Percentiles rank a stretch among this genome's conserved stretches.
These are phyloP conservation scores for Leptinotarsa undecemlineata DNA, from an alignment of 1,140 invertebrate genomes.

Conservation along the genomic window DNA sequence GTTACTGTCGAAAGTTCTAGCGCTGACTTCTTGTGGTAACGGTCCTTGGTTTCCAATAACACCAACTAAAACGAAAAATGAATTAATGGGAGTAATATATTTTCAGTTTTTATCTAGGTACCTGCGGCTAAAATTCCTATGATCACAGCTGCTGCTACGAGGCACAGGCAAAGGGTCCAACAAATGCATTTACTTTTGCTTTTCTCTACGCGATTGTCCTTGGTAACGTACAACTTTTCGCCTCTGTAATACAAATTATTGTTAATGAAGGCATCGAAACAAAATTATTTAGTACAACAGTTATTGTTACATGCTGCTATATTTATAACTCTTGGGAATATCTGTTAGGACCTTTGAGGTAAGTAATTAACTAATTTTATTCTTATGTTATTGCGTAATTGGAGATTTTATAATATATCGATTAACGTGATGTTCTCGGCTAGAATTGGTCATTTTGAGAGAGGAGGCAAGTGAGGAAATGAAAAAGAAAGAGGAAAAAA, in stretches of 20 bases:
- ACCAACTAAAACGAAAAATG: slow-evolving; percentile 56
- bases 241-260: slow-evolving; percentile 64
- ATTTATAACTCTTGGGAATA: no score
- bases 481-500: no score
- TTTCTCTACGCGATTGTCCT: slow-evolving; percentile 72
- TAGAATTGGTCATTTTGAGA: no score
- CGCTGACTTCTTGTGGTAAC: slow-evolving; percentile 47
- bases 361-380: no score
- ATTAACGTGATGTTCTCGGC: no score
- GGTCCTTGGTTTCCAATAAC: slow-evolving; percentile 61
- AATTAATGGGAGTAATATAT: not conserved
- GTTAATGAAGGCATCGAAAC: no score
- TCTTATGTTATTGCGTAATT: no score
- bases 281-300: no score
- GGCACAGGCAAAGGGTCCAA: slow-evolving; percentile 65
- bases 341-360: no score
- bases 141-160: slow-evolving; percentile 66
- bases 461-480: no score
- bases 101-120: slow-evolving; percentile 53
- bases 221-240: slow-evolving; percentile 80
- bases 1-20: slow-evolving; percentile 47
- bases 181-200: slow-evolving; percentile 69
- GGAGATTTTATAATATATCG: no score
- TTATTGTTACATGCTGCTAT: no score
- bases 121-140: slow-evolving; percentile 73